A percentile compares a stretch with the other conserved stretches of the same genome.
Conservation (phyloP, 2,797 vertebrate genomes). For the Microchirus variegatus region DNA sequence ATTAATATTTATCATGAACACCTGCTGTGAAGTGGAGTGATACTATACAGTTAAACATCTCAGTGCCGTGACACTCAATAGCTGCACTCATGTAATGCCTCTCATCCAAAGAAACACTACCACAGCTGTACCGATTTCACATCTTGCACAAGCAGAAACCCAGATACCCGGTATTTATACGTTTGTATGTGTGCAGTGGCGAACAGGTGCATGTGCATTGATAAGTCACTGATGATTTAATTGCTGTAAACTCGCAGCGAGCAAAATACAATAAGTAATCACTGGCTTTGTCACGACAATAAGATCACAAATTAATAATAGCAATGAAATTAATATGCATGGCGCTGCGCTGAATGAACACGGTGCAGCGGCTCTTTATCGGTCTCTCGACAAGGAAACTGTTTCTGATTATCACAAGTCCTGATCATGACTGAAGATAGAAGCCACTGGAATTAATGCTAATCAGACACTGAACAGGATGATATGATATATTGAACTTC, state of each 20-base stretch:
- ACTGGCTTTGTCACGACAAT: conserved; percentile 18
- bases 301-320: conserved; percentile 8
- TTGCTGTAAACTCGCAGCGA: conserved; percentile 3
- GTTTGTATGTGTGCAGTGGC: conserved; percentile 7
- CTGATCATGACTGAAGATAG: too few relatives aligned
- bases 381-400: conserved; percentile 4
- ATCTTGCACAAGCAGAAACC: neutral
- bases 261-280: conserved; percentile 7
- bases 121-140: neutral
- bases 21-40: too few relatives aligned
- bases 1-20: too few relatives aligned
- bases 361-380: conserved; percentile 4
- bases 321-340: conserved; percentile 22
- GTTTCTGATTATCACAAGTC: too few relatives aligned
- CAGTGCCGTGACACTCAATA: too few relatives aligned
- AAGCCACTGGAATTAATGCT: too few relatives aligned
- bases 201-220: conserved; percentile 5
- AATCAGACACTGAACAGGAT: too few relatives aligned
- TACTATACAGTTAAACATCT: too few relatives aligned
- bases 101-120: neutral
- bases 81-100: too few relatives aligned
- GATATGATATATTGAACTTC: too few relatives aligned
- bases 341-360: conserved; percentile 9
- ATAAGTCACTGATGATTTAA: conserved; percentile 3
- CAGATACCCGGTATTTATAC: neutral